These are phyloP conservation scores for Pollenia angustigena DNA, from an alignment of 2,888 invertebrate genomes.

Conservation along the genomic window DNA sequence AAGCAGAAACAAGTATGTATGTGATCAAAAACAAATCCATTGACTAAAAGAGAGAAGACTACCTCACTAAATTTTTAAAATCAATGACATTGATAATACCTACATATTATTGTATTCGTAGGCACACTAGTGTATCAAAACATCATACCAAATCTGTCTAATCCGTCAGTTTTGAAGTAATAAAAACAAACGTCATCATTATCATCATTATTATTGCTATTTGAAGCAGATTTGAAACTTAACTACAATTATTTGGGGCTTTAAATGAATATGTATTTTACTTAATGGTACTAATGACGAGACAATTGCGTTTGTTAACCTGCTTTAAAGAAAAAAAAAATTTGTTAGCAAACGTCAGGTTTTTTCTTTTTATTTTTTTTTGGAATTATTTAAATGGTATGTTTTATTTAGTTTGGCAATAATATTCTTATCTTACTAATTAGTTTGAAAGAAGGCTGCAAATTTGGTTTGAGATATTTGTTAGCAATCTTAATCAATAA, in stretches of 20 bases:
- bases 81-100: slow-evolving; percentile 73
- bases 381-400: slow-evolving; percentile 34
- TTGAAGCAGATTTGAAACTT: neutral
- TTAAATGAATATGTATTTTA: slow-evolving; percentile 6
- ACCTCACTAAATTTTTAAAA: slow-evolving; percentile 48
- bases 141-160: slow-evolving; percentile 1
- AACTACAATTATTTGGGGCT: slow-evolving; percentile 16
- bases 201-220: slow-evolving; percentile 40
- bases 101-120: slow-evolving; percentile 41
- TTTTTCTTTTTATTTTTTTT: slow-evolving; percentile 1
- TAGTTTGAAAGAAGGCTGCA: neutral
- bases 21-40: slow-evolving; percentile 3
- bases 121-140: neutral
- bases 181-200: slow-evolving; percentile 20
- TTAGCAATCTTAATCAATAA: neutral
- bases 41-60: slow-evolving; percentile 46
- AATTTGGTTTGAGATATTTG: slow-evolving; percentile 18
- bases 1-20: neutral
- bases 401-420: slow-evolving; percentile 26
- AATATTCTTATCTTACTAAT: slow-evolving; percentile 60
- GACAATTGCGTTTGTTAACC: slow-evolving; percentile 68
- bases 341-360: slow-evolving; percentile 24
- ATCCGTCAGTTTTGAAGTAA: slow-evolving; percentile 31
- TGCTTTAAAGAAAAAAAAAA: slow-evolving; percentile 33
- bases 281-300: slow-evolving; percentile 39